Evolutionary conservation across 1,140 invertebrate species (phyloP), one percentile per base, ranked within the genome.

Genomic region (Drosophila carrolli): DNA sequence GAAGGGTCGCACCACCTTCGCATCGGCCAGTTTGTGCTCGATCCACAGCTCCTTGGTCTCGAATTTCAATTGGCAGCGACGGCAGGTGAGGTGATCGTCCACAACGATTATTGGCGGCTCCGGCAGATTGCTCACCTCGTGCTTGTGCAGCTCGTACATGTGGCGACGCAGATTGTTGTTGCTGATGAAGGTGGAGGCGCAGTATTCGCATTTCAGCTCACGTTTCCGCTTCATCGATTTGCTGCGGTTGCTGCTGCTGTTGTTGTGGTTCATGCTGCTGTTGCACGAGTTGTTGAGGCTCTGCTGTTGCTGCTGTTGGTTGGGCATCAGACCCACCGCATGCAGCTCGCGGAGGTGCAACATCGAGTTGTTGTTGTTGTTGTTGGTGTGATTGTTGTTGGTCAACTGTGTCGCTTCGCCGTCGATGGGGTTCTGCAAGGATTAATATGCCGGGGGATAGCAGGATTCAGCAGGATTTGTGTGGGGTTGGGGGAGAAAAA

Each of bases 91-190:
- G 6, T 82, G 67, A 1, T 81, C 74, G 54, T 92, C 92, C 11
- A 81, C 76, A 8, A 75, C 50, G 16, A 92, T 86, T n/a, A 90
- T 81, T 9, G 88, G 89, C 29, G 90, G 84, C 54, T 82, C 81
- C 0, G 85, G 78, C 6, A 86, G 63, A 55, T 91, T 90, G 63
- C 81, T 82, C 3, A 91, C 81, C 70, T 92, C 92, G 32, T 91
- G 83, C 62, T 92, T 92, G 53, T 92, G 92, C 80, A 92, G 72
- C 65, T 92, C 92, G 43, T 85, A 88, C 60, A 92, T 84, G 58
- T 92, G 92, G 14, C 92, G 91, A 5, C 91, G 79, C 62, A 92
- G 80, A 44, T 92, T 92, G 61, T 91, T 92, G 65, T 90, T 89
- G 57, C 90, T 92, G 9, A 92, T 91, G 74, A 92, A 92, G 16